These are phyloP conservation scores for Crossoptilon crossoptilon DNA, from an alignment of 2,797 vertebrate species.

Conservation along the genomic window DNA sequence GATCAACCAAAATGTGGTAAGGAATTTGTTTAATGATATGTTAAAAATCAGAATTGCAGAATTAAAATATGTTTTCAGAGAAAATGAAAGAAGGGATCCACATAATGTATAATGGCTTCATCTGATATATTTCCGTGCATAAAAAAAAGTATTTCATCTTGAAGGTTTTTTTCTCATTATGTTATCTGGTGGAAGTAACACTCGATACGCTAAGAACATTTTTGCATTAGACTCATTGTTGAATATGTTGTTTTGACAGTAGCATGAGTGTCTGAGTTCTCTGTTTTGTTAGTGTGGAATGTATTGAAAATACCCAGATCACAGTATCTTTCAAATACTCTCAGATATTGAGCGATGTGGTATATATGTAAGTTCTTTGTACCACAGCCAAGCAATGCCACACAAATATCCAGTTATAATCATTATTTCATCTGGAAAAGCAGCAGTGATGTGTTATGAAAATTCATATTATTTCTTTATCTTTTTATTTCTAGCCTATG, in stretches of 20 bases:
- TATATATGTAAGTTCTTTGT: not conserved
- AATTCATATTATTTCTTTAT: not conserved
- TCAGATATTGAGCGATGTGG: not conserved
- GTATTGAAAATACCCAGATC: not conserved
- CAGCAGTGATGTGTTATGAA: not conserved
- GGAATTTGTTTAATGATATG: slow-evolving; percentile 25
- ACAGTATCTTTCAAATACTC: not conserved
- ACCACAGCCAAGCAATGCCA: not conserved
- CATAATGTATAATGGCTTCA: not conserved
- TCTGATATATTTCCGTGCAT: not conserved
- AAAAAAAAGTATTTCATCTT: not conserved
- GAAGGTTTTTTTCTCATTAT: not conserved
- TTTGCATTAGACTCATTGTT: not conserved
- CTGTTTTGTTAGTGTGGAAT: slow-evolving; percentile 15
- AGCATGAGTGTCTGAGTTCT: not conserved
- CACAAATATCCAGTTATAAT: slow-evolving; percentile 24
- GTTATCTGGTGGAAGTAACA: not conserved
- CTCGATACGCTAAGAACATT: not conserved
- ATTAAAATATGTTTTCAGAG: not conserved
- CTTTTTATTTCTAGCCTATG: slow-evolving; percentile 10
- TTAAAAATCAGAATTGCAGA: not conserved
- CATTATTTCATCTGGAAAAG: not conserved
- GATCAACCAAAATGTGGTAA: slow-evolving; percentile 87
- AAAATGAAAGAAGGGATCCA: not conserved
- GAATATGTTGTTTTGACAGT: slow-evolving; percentile 14